phyloP scores from a whole-genome alignment of 2,797 vertebrate species.

The Prionace glauca region DNA sequence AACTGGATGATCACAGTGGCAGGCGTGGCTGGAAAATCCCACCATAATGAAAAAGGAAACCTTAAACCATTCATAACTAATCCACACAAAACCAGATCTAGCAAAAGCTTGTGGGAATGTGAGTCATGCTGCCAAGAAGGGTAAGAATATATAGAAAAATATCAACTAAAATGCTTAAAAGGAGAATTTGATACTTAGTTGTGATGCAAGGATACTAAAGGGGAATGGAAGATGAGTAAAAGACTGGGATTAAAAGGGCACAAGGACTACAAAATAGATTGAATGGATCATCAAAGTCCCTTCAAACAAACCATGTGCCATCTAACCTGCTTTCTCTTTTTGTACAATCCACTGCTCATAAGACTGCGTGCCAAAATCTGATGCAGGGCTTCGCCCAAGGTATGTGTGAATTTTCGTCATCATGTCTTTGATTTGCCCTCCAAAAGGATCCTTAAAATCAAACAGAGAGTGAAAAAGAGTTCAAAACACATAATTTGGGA shows the following conservation, averaged over 20 bases:
- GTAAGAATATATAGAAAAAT: not conserved
- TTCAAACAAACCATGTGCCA: not conserved
- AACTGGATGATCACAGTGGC: no score
- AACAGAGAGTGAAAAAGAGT: conserved; percentile 22
- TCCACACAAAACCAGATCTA: not conserved
- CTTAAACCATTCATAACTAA: not conserved
- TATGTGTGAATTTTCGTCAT: conserved; percentile 79
- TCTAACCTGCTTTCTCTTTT: conserved; percentile 70
- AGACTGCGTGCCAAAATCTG: conserved; percentile 78
- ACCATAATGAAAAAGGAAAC: not conserved
- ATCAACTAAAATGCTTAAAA: not conserved
- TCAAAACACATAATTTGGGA: not conserved
- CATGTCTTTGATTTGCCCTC: conserved; percentile 74
- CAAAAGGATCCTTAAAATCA: conserved; percentile 82
- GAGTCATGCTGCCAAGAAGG: not conserved
- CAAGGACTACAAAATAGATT: not conserved
- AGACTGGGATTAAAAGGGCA: not conserved
- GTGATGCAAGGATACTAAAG: not conserved
- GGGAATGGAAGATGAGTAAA: not conserved
- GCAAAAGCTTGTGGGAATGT: not conserved
- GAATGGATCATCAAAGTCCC: not conserved
- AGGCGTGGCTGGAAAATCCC: no score
- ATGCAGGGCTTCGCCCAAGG: conserved; percentile 61
- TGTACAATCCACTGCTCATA: conserved; percentile 90
- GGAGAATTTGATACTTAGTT: not conserved